A percentile compares a stretch with the other conserved stretches of the same genome.
Evolutionary conservation across 2,113 vertebrate genomes (phyloP).

Genomic region (Semicossyphus pulcher): DNA sequence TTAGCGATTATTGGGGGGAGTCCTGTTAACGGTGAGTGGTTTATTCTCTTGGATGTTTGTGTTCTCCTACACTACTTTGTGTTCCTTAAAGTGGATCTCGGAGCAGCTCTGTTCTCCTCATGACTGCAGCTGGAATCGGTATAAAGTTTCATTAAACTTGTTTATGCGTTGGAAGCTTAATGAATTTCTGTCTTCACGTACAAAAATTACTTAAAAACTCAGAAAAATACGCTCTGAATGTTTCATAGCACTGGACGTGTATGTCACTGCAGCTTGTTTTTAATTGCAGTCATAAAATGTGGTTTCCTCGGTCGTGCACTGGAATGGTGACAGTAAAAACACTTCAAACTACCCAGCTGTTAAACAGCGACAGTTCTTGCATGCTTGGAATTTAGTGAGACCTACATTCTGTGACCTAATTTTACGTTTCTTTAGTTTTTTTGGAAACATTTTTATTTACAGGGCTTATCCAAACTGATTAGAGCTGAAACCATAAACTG

Average conservation of each 20-base stretch:
- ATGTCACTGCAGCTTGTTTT: background rate
- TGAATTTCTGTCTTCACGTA: too few species aligned
- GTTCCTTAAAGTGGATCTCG: background rate
- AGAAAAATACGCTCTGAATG: too few species aligned
- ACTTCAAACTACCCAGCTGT: background rate
- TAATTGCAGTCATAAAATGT: background rate
- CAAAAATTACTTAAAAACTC: too few species aligned
- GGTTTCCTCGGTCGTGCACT: background rate
- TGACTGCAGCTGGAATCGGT: too few species aligned
- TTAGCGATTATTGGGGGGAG: slow-evolving; percentile 7
- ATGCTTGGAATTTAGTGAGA: too few species aligned
- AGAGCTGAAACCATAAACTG: background rate
- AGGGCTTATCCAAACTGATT: background rate
- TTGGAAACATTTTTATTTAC: too few species aligned
- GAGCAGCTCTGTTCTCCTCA: background rate
- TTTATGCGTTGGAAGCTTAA: too few species aligned
- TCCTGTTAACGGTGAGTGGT: slow-evolving; percentile 61
- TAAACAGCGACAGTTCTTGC: too few species aligned
- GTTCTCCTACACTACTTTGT: background rate
- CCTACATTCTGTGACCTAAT: too few species aligned
- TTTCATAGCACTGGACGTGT: background rate
- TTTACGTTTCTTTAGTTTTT: too few species aligned
- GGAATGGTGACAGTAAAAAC: slow-evolving; percentile 8
- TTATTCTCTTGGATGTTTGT: background rate
- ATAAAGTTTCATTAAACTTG: too few species aligned